Evolutionary conservation across 2,797 vertebrate species (phyloP).

Genomic region (Propithecus perrieri): DNA sequence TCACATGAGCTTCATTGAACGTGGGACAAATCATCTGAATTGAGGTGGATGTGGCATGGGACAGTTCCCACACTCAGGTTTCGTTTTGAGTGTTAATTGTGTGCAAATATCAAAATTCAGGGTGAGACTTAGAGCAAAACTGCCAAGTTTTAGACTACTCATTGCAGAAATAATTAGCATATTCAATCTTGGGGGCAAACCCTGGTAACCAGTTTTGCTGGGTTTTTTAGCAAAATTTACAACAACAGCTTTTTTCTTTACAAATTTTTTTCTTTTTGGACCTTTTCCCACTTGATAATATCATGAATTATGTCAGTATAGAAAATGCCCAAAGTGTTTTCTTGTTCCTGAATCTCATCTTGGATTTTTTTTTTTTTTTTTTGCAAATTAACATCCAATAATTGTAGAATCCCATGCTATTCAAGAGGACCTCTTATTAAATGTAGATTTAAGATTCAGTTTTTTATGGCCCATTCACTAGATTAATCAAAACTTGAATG

Average conservation of each 20-base stretch:
- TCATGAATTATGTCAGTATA: background rate
- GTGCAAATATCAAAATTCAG: conserved; percentile 75
- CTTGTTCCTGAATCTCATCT: conserved; percentile 41
- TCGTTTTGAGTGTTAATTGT: conserved; percentile 73
- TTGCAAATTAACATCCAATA: background rate
- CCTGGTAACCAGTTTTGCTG: conserved; percentile 56
- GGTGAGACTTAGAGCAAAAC: conserved; percentile 69
- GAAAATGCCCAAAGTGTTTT: background rate
- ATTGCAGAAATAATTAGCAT: conserved; percentile 76
- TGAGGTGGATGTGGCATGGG: conserved; percentile 71
- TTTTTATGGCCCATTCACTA: background rate
- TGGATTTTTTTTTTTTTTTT: background rate
- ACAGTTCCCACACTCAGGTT: conserved; percentile 70
- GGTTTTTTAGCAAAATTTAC: conserved; percentile 55
- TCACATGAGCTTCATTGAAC: conserved; percentile 74
- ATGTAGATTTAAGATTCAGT: background rate
- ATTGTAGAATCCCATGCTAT: background rate
- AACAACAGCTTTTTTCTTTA: conserved; percentile 43
- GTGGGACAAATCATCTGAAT: conserved; percentile 62
- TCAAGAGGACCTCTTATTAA: background rate
- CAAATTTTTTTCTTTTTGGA: conserved; percentile 23
- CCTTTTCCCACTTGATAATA: conserved; percentile 3
- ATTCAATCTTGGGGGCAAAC: conserved; percentile 69
- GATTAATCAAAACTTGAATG: conserved; percentile 1
- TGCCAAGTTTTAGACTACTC: conserved; percentile 58